Conservation (phyloP, 2,888 invertebrate species). For the Craniophora ligustri region DNA sequence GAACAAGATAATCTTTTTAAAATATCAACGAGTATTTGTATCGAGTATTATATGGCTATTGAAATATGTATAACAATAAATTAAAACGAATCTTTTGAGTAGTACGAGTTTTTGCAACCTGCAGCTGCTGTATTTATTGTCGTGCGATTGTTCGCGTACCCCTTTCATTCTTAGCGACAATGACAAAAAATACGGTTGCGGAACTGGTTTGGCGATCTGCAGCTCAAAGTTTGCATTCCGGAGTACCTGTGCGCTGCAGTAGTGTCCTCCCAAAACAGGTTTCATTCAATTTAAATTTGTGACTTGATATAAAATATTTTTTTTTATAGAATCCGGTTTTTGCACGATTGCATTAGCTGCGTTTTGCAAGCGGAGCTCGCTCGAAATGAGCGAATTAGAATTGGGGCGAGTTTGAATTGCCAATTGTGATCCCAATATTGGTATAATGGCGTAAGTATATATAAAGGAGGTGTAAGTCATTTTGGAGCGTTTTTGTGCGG, state of each 20-base stretch:
- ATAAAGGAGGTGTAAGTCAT: conserved; percentile 31
- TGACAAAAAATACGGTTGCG: conserved; percentile 57
- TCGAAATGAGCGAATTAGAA: conserved; percentile 56
- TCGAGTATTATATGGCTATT: conserved; percentile 35
- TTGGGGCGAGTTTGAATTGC: conserved; percentile 52
- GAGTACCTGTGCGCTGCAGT: conserved; percentile 74
- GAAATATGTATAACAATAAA: conserved; percentile 38
- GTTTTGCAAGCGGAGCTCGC: conserved; percentile 63
- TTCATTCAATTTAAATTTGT: conserved; percentile 51
- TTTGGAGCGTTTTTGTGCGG: conserved; percentile 35
- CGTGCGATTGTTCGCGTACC: conserved; percentile 52
- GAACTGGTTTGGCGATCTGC: conserved; percentile 73
- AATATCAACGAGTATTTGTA: conserved; percentile 15
- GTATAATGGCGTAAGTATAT: conserved; percentile 41
- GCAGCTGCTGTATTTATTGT: conserved; percentile 59
- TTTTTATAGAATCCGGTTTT: conserved; percentile 51
- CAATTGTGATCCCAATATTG: conserved; percentile 55
- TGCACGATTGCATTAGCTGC: conserved; percentile 55
- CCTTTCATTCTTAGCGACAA: conserved; percentile 51
- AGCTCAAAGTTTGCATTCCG: conserved; percentile 80
- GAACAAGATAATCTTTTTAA: conserved; percentile 26
- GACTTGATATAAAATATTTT: conserved; percentile 42
- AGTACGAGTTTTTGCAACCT: conserved; percentile 58
- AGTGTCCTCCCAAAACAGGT: conserved; percentile 67
- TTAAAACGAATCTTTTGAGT: conserved; percentile 24